These are phyloP conservation scores for Siniperca scherzeri DNA, from an alignment of 2,797 vertebrate genomes.

Conservation along the genomic window DNA sequence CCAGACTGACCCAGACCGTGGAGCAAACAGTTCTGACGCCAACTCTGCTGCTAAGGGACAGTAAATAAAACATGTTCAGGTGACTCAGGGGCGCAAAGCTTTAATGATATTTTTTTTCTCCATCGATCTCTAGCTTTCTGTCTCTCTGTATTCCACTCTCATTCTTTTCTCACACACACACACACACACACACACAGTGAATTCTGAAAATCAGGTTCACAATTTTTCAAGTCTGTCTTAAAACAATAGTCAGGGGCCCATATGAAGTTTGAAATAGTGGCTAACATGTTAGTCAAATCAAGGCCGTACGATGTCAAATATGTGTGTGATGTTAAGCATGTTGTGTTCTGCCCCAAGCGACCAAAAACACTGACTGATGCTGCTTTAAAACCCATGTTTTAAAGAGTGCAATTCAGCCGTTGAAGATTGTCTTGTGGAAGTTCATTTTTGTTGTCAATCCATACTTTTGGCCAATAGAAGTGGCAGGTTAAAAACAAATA, in stretches of 20 bases:
- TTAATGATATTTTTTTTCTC: slow-evolving; percentile 37
- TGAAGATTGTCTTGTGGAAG: neutral
- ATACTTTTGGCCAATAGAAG: neutral
- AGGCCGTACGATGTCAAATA: neutral
- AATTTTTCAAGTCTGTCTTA: neutral
- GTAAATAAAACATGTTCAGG: slow-evolving; percentile 65
- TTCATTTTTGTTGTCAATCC: slow-evolving; percentile 2
- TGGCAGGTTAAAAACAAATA: neutral
- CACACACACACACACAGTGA: neutral
- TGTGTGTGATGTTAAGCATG: neutral
- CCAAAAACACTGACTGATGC: slow-evolving; percentile 1
- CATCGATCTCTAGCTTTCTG: neutral
- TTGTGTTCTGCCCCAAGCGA: neutral
- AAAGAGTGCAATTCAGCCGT: neutral
- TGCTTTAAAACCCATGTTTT: neutral
- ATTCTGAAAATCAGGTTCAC: neutral
- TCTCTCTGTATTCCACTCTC: neutral
- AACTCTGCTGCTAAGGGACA: slow-evolving; percentile 47
- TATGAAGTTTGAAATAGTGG: no score
- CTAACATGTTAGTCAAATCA: neutral
- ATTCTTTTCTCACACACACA: neutral
- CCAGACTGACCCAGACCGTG: slow-evolving; percentile 49
- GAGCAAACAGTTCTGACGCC: slow-evolving; percentile 46
- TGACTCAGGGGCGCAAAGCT: slow-evolving; percentile 40
- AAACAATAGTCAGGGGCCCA: neutral